Evolutionary conservation across 2,888 invertebrate genomes (phyloP), one percentile per base, ranked within the genome.

Genomic region (Galeruca laticollis): DNA sequence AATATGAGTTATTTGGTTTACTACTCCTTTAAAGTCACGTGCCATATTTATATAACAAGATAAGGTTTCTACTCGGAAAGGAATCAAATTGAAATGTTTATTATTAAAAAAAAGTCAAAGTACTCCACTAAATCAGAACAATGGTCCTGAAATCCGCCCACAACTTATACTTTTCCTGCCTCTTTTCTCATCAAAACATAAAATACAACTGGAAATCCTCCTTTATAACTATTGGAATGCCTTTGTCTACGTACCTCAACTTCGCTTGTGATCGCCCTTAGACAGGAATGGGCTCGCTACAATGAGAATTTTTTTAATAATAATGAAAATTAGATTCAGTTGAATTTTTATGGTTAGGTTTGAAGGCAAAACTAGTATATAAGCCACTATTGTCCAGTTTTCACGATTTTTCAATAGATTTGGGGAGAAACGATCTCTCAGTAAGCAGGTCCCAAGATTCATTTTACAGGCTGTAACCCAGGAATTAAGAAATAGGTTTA

Each of bases 201-300:
- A 62, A 62, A 52, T 52, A 62, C 62, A 62, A 37, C 62, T 62
- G 18, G 37, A 62, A 62, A 62, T 62, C 52, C 37, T 62, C 52
- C 40, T 54, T 18, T 52, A 26, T 52, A 37, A 62, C 62, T 62
- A 62, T 52, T 26, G 43, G 37, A 62, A 52, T 52, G 62, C 62
- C 26, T 62, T 61, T 62, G 37, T 52, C n/a, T 31, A 40, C 52
- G 35, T 49, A 51, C 13, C 51, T 49, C 37, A 62, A 62, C 40
- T 52, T 15, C 52, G n/a, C 62, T 21, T 62, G 26, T 37, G 37
- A 52, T 26, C 35, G 33, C 11, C 33, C 8, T 5, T 35, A 35
- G 2, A 35, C 56, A 57, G 56, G 33, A 3, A 21, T 21, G 26
- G 51, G 8, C 20, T 31, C 6, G 35, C 4, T 15, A 18, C n/a